Percentiles rank a stretch among this genome's conserved stretches.
Evolutionary conservation across 2,888 invertebrate genomes (phyloP).

Genomic region (Malthinus flaveolus): DNA sequence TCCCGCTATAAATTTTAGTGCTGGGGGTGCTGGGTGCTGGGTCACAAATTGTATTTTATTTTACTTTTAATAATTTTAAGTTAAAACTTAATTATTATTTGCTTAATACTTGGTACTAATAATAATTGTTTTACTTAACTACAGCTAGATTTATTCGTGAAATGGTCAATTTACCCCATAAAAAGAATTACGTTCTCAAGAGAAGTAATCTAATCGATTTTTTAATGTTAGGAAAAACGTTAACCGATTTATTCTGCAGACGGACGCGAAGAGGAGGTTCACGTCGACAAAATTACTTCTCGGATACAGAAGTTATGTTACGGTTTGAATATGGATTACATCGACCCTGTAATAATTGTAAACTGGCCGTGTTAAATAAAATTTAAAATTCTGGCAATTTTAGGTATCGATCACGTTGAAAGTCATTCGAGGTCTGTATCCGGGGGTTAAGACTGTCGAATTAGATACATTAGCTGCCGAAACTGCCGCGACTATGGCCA

Average conservation of each 20-base stretch:
- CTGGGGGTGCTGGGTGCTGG: background rate
- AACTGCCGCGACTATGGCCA: constrained; percentile 97
- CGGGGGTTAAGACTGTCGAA: constrained; percentile 96
- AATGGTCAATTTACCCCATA: constrained; percentile 56
- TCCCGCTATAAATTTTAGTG: constrained; percentile 9
- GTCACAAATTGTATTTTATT: background rate
- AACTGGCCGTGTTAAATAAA: background rate
- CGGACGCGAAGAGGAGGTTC: constrained; percentile 88
- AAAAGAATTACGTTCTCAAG: constrained; percentile 58
- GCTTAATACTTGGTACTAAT: background rate
- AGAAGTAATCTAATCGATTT: constrained; percentile 49
- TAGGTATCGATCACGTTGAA: constrained; percentile 84
- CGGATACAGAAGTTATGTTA: constrained; percentile 94
- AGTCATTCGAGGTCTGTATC: constrained; percentile 93
- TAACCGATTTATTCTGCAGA: constrained; percentile 56
- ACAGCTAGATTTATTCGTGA: constrained; percentile 18
- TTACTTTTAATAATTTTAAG: too few species aligned
- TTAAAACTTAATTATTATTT: background rate
- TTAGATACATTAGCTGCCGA: constrained; percentile 98
- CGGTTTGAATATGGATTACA: constrained; percentile 92
- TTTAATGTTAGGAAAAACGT: background rate
- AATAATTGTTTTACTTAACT: background rate
- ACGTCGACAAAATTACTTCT: constrained; percentile 97
- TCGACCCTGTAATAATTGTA: constrained; percentile 92
- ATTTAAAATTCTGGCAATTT: constrained; percentile 11